These are phyloP conservation scores for Amblyjoppa proteus DNA, from an alignment of 2,888 invertebrate species.

Conservation along the genomic window DNA sequence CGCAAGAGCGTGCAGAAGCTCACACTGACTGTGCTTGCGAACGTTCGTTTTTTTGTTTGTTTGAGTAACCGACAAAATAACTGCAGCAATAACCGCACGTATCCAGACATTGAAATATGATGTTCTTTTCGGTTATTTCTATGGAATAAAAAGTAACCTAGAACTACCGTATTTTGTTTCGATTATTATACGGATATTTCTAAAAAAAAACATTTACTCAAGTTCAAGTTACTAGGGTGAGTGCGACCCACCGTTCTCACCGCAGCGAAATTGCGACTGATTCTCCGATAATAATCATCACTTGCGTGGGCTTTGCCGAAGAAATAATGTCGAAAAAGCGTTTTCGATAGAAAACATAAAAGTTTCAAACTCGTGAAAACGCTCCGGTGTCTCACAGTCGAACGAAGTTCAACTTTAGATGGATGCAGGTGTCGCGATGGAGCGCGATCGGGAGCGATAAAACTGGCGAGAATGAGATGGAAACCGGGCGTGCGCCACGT, in stretches of 20 bases:
- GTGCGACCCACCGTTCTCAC: not conserved
- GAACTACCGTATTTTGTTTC: too few relatives aligned
- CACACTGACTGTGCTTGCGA: too few relatives aligned
- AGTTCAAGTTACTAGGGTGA: too few relatives aligned
- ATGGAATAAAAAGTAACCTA: too few relatives aligned
- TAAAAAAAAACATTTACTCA: too few relatives aligned
- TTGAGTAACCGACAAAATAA: too few relatives aligned
- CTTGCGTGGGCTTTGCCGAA: not conserved
- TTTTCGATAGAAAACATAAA: constrained; percentile 27
- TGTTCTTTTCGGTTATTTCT: too few relatives aligned
- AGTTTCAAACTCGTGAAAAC: constrained; percentile 17
- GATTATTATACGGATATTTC: too few relatives aligned
- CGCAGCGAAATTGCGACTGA: not conserved
- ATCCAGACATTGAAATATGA: too few relatives aligned
- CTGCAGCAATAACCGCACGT: too few relatives aligned
- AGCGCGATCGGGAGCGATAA: not conserved
- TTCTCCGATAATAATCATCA: not conserved
- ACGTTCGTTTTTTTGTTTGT: too few relatives aligned
- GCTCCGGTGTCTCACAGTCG: constrained; percentile 25
- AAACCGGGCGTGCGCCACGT: constrained; percentile 4
- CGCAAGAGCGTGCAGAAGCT: too few relatives aligned
- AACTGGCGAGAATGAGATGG: not conserved
- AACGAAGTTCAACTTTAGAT: constrained; percentile 7
- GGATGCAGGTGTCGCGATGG: constrained; percentile 17
- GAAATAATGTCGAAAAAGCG: constrained; percentile 6